Percentiles rank a stretch among this genome's conserved stretches.
phyloP scores from a whole-genome alignment of 2,888 invertebrate species.

The Choristoneura rosaceana region DNA sequence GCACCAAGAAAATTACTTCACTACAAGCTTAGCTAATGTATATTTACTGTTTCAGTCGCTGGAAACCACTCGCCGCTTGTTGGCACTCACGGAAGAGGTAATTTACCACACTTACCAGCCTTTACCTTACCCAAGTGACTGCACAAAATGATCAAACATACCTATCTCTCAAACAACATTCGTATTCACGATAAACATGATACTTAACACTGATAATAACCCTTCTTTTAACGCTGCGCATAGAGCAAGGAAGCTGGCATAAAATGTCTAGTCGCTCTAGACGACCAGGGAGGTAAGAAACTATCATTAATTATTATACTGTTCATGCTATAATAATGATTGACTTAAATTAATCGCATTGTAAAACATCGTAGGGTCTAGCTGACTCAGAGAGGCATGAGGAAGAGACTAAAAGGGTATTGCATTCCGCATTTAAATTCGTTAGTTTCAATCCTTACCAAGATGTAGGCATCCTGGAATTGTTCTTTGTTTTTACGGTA shows the following conservation, averaged over 20 bases:
- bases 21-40: not conserved
- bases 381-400: constrained; percentile 42
- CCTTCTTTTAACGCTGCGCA: constrained; percentile 52
- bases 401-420: constrained; percentile 42
- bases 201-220: constrained; percentile 36
- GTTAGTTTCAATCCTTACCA: constrained; percentile 40
- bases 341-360: constrained; percentile 38
- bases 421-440: constrained; percentile 40
- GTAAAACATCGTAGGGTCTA: constrained; percentile 41
- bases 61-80: constrained; percentile 92
- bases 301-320: constrained; percentile 17
- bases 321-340: constrained; percentile 27
- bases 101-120: constrained; percentile 19
- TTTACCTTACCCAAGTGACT: constrained; percentile 15
- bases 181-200: constrained; percentile 23
- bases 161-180: constrained; percentile 32
- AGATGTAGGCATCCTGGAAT: constrained; percentile 39
- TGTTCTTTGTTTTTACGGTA: constrained; percentile 32
- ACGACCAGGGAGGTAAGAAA: constrained; percentile 97
- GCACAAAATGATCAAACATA: constrained; percentile 37
- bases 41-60: constrained; percentile 87
- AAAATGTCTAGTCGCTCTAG: constrained; percentile 97
- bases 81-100: constrained; percentile 89
- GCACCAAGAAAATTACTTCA: not conserved
- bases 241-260: constrained; percentile 98